These are phyloP conservation scores for Fissipunctia ypsillon DNA, from an alignment of 2,888 invertebrate genomes.

Conservation along the genomic window DNA sequence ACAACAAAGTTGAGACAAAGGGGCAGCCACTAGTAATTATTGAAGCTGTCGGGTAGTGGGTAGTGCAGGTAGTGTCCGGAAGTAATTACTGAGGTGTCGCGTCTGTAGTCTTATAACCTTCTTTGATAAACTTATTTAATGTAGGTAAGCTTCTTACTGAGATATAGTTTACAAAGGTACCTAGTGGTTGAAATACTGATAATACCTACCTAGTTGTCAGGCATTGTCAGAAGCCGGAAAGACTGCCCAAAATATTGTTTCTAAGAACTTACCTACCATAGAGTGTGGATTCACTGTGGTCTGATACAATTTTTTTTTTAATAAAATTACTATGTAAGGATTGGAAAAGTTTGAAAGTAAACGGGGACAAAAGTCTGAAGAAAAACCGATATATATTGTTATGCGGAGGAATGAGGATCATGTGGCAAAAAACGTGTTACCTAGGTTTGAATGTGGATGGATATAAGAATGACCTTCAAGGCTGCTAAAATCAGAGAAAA, in stretches of 20 bases:
- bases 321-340: too few relatives aligned
- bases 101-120: constrained; percentile 5
- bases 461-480: not conserved
- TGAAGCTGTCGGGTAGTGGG: constrained; percentile 14
- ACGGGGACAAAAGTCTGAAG: too few relatives aligned
- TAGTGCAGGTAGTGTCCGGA: not conserved
- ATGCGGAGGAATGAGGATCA: not conserved
- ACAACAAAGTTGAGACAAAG: constrained; percentile 50
- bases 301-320: too few relatives aligned
- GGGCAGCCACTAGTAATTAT: constrained; percentile 41
- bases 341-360: too few relatives aligned
- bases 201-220: not conserved
- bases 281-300: too few relatives aligned
- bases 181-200: not conserved
- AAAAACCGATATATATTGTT: not conserved
- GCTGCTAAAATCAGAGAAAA: too few relatives aligned
- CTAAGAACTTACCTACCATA: too few relatives aligned
- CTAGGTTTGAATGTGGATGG: not conserved
- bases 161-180: too few relatives aligned
- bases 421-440: not conserved
- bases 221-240: not conserved
- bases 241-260: too few relatives aligned
- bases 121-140: constrained; percentile 21
- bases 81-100: constrained; percentile 40
- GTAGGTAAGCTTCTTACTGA: too few relatives aligned